These are phyloP conservation scores for Patagioenas fasciata DNA, from an alignment of 2,113 vertebrate genomes.

Conservation along the genomic window DNA sequence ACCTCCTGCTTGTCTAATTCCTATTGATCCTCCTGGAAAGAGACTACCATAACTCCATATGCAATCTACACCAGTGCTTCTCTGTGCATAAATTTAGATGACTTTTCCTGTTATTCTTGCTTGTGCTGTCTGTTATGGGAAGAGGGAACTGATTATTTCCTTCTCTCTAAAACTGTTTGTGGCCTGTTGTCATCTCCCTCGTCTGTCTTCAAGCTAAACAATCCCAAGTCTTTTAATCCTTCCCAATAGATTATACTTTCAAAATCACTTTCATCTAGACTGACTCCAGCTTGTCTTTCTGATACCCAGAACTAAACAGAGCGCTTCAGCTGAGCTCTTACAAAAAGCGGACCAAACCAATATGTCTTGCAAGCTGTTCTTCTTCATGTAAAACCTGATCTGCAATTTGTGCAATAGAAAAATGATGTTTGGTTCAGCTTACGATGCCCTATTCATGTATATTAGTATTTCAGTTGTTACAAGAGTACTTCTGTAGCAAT, in stretches of 20 bases:
- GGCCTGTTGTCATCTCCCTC: not conserved
- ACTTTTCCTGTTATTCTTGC: not conserved
- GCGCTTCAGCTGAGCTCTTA: not conserved
- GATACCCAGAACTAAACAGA: not conserved
- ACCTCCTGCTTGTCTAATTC: not conserved
- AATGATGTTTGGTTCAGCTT: not conserved
- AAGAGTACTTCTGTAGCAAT: not conserved
- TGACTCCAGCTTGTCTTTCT: not conserved
- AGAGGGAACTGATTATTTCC: not conserved
- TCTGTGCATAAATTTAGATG: not conserved
- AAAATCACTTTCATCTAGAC: not conserved
- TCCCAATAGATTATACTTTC: not conserved
- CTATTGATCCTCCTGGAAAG: not conserved
- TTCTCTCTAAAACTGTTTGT: not conserved
- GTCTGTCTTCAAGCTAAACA: not conserved
- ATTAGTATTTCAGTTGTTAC: not conserved
- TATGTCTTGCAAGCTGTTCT: not conserved
- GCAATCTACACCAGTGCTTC: not conserved
- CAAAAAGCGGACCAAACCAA: not conserved
- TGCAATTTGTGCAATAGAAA: not conserved
- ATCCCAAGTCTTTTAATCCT: not conserved
- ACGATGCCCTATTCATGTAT: not conserved
- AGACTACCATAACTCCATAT: not conserved
- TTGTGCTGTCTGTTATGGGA: not conserved
- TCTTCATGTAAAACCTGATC: not conserved